Base-by-base conservation (phyloP, 2,888 invertebrate species). In the Pomacea canaliculata region DNA sequence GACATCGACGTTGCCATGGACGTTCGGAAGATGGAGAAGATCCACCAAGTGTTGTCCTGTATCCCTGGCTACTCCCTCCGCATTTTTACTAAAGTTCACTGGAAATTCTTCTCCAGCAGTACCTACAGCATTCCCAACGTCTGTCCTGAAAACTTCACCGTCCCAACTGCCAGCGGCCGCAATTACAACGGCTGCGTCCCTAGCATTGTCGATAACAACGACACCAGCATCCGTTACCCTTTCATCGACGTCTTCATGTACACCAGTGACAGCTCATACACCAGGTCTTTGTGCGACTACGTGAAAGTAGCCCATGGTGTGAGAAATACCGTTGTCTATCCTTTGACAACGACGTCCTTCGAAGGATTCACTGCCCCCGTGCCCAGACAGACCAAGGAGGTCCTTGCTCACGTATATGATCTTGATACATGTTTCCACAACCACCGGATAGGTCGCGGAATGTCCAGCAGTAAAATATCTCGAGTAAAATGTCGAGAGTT, bases 1-100 rank as follows among this genome's bases (percentile, higher is more conserved):
- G 85, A 85, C 63, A 73, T 83, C 16, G 85, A 85, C 73, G 70
- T 85, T 19, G 77, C 81, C 67, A 78, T 84, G 63, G 68, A 73
- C 48, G 73, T 16, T 18, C 66, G 73, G 18, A 77, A 80, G 7
- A 60, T 78, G 70, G 76, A 76, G 27, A 69, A 70, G 18, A 59
- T 80, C 7, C 71, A 49, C n/a, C 49, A 37, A n/a, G 76, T 76
- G 13, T 63, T 83, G 48, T 71, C 69, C 4, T 66, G 73, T 16
- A 59, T 81, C 18, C 83, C 81, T 4, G 70, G 79, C 23, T 82
- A 80, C 70, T 76, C 73, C 19, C 49, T 82, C 51, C 79, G 79
- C 37, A 60, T 79, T 23, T 23, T 3, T 75, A 79, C 13, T 19
- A 46, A 56, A 69, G 72, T 27, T 66, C 82, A 81, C 68, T 85